phyloP scores from a whole-genome alignment of 2,797 vertebrate genomes.

The Microchirus variegatus region DNA sequence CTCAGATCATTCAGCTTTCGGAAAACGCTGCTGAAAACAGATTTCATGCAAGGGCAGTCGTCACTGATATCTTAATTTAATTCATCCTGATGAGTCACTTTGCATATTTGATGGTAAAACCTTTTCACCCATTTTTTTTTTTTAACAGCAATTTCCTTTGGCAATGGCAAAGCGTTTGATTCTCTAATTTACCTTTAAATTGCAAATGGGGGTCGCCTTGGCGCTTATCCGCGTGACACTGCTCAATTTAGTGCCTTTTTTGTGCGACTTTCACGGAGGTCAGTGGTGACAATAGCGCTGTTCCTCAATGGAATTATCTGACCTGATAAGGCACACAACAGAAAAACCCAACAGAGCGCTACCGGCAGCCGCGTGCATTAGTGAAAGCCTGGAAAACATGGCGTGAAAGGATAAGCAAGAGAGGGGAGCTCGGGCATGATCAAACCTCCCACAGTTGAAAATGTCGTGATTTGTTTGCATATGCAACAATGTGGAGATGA shows the following conservation, averaged over 20 bases:
- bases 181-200: slow-evolving; percentile 72
- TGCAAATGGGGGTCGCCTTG: slow-evolving; percentile 63
- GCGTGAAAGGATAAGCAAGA: slow-evolving; percentile 55
- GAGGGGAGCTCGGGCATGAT: slow-evolving; percentile 38
- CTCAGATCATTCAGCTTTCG: slow-evolving; percentile 37
- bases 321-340: slow-evolving; percentile 57
- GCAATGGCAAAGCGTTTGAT: slow-evolving; percentile 69
- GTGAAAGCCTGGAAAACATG: slow-evolving; percentile 35
- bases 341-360: slow-evolving; percentile 50
- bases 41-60: slow-evolving; percentile 63
- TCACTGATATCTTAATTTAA: slow-evolving; percentile 59
- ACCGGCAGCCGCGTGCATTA: slow-evolving; percentile 42
- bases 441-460: slow-evolving; percentile 54
- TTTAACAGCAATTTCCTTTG: slow-evolving; percentile 56
- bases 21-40: slow-evolving; percentile 41
- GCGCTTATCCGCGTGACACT: slow-evolving; percentile 47
- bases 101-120: slow-evolving; percentile 68
- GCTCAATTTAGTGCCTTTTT: slow-evolving; percentile 61
- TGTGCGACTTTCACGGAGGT: slow-evolving; percentile 69
- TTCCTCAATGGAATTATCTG: slow-evolving; percentile 54
- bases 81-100: slow-evolving; percentile 66
- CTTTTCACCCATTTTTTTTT: slow-evolving; percentile 58
- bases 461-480: slow-evolving; percentile 45
- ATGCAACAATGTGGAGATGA: slow-evolving; percentile 48
- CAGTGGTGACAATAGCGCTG: slow-evolving; percentile 51